phyloP scores from a whole-genome alignment of 2,797 vertebrate genomes.

The Apodemus agrarius region DNA sequence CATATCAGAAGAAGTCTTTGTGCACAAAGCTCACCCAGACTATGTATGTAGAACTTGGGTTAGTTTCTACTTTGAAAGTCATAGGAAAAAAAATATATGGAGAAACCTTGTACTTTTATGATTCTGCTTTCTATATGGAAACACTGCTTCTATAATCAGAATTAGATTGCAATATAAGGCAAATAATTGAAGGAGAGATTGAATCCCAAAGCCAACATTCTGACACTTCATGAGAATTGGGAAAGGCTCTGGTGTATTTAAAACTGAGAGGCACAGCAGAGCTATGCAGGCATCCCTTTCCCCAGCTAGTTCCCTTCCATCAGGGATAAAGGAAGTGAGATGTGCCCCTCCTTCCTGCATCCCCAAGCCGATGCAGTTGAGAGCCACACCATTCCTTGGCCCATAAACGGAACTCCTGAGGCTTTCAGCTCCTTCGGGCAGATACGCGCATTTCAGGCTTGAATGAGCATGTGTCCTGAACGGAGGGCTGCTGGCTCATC shows the following conservation, averaged over 20 bases:
- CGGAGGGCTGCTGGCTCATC: not conserved
- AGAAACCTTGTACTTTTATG: not conserved
- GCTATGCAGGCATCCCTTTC: not conserved
- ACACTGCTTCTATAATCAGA: not conserved
- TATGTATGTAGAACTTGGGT: not conserved
- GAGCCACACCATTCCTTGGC: not conserved
- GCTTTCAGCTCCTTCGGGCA: not conserved
- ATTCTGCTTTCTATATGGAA: not conserved
- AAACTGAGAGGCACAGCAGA: not conserved
- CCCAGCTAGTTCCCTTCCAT: not conserved
- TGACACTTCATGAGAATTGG: not conserved
- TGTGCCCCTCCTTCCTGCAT: not conserved
- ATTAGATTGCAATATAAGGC: not conserved
- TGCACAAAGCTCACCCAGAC: not conserved
- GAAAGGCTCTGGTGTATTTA: not conserved
- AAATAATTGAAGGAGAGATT: not conserved
- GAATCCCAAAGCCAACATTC: not conserved
- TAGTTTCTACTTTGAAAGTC: constrained; percentile 18
- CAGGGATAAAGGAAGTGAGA: not conserved
- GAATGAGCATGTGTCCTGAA: not conserved
- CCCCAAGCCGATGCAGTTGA: not conserved
- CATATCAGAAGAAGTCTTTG: not conserved
- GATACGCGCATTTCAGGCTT: not conserved
- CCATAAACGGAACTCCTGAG: not conserved
- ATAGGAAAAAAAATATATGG: not conserved